Percentiles rank a stretch among this genome's conserved stretches.
Evolutionary conservation across 2,888 invertebrate species (phyloP).

Genomic region (Oligia latruncula): DNA sequence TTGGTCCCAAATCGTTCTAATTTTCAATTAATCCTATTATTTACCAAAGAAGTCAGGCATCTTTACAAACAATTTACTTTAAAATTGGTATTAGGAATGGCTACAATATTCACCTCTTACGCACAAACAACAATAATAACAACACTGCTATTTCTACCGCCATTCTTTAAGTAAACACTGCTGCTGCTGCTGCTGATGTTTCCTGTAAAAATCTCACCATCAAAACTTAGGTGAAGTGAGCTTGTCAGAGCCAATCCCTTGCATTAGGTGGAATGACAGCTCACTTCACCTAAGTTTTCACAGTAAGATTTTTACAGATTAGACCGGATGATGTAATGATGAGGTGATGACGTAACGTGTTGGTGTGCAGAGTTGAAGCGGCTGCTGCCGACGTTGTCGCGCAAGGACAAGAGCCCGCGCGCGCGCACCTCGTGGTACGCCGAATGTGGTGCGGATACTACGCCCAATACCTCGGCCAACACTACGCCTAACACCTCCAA

Average conservation of each 20-base stretch:
- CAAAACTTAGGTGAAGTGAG: not conserved
- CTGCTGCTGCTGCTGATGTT: too few relatives aligned
- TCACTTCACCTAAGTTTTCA: not conserved
- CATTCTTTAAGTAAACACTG: slow-evolving; percentile 21
- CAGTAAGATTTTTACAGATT: too few relatives aligned
- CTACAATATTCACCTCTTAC: not conserved
- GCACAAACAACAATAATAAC: not conserved
- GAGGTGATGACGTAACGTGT: slow-evolving; percentile 29
- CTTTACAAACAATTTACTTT: slow-evolving; percentile 8
- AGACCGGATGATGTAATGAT: not conserved
- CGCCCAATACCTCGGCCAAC: slow-evolving; percentile 76
- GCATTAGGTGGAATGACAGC: not conserved
- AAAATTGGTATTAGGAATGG: slow-evolving; percentile 14
- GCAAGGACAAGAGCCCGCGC: slow-evolving; percentile 86
- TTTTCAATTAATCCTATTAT: too few relatives aligned
- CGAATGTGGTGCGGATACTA: slow-evolving; percentile 89
- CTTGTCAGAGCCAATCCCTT: not conserved
- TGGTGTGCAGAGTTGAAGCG: slow-evolving; percentile 83
- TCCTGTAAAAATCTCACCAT: not conserved
- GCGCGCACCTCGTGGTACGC: slow-evolving; percentile 92
- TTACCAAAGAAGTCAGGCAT: slow-evolving; percentile 20
- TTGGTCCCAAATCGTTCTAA: too few relatives aligned
- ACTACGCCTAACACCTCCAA: slow-evolving; percentile 79
- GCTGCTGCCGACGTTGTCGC: slow-evolving; percentile 84
- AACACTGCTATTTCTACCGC: not conserved